These are phyloP conservation scores for Acleris literana DNA, from an alignment of 2,888 invertebrate genomes.

Conservation along the genomic window DNA sequence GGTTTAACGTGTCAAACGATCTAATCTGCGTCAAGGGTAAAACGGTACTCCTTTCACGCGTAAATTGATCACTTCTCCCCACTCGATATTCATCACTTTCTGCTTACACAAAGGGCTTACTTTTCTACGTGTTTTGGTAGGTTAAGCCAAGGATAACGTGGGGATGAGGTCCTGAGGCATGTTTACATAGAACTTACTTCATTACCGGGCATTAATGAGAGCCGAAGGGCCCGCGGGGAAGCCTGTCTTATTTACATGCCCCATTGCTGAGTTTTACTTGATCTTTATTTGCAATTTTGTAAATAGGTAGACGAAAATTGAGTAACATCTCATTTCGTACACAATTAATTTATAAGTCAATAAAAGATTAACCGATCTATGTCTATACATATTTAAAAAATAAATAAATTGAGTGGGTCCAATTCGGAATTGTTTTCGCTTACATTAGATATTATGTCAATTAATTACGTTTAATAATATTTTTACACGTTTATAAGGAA, in stretches of 20 bases:
- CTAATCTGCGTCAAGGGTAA: slow-evolving; percentile 66
- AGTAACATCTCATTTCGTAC: too few relatives aligned
- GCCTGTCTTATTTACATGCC: slow-evolving; percentile 60
- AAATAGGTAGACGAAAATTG: slow-evolving; percentile 2
- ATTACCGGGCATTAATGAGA: slow-evolving; percentile 76
- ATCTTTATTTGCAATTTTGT: slow-evolving; percentile 21
- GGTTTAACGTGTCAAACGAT: slow-evolving; percentile 64
- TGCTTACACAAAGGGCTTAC: slow-evolving; percentile 55
- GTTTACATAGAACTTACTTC: slow-evolving; percentile 80
- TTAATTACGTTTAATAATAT: too few relatives aligned
- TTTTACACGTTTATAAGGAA: too few relatives aligned
- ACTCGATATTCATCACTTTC: slow-evolving; percentile 50
- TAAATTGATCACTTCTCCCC: slow-evolving; percentile 50
- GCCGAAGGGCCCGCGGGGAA: slow-evolving; percentile 60
- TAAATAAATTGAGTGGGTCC: not conserved
- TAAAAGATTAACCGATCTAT: too few relatives aligned
- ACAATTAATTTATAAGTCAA: too few relatives aligned
- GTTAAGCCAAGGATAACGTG: slow-evolving; percentile 65
- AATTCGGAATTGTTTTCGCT: too few relatives aligned
- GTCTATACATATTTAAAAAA: not conserved
- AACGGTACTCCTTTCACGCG: slow-evolving; percentile 61
- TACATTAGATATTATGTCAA: too few relatives aligned
- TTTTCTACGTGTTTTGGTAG: slow-evolving; percentile 54
- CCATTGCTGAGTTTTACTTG: slow-evolving; percentile 54
- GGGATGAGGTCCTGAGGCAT: slow-evolving; percentile 69